Evolutionary conservation across 2,797 vertebrate genomes (phyloP).

Genomic region (Hirundo rustica): DNA sequence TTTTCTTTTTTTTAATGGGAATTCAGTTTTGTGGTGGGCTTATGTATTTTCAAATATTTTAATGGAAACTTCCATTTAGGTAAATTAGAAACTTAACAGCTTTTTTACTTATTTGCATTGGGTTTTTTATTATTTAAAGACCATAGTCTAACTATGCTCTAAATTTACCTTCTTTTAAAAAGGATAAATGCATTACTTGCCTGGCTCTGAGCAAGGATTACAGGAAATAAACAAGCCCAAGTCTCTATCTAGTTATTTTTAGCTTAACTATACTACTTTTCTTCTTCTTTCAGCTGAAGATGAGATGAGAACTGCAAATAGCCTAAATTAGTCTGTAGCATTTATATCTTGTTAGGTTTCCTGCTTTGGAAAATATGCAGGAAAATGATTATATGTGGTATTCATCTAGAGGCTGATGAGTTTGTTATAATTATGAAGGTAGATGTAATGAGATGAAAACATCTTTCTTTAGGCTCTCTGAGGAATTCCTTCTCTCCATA

Average conservation of each 20-base stretch:
- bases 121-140: background rate
- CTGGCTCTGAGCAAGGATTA: conserved; percentile 26
- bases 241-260: conserved; percentile 63
- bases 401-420: conserved; percentile 81
- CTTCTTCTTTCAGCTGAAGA: conserved; percentile 61
- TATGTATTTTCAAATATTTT: background rate
- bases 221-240: conserved; percentile 44
- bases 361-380: conserved; percentile 81
- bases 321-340: conserved; percentile 79
- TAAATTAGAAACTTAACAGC: background rate
- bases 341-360: conserved; percentile 83
- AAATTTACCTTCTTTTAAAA: background rate
- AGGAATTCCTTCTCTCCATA: conserved; percentile 72
- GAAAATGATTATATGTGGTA: conserved; percentile 81
- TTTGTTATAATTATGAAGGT: conserved; percentile 83
- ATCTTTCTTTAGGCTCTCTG: conserved; percentile 73
- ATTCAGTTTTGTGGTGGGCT: background rate
- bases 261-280: conserved; percentile 52
- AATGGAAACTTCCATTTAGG: background rate
- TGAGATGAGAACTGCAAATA: conserved; percentile 78
- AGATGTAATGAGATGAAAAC: conserved; percentile 82
- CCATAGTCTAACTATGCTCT: background rate
- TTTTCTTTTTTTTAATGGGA: background rate
- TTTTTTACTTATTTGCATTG: background rate
- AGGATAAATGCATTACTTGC: background rate